Percentiles rank a stretch among this genome's conserved stretches.
Evolutionary conservation across 2,797 vertebrate species (phyloP).

Genomic region (Neosilurus mollespiculum): DNA sequence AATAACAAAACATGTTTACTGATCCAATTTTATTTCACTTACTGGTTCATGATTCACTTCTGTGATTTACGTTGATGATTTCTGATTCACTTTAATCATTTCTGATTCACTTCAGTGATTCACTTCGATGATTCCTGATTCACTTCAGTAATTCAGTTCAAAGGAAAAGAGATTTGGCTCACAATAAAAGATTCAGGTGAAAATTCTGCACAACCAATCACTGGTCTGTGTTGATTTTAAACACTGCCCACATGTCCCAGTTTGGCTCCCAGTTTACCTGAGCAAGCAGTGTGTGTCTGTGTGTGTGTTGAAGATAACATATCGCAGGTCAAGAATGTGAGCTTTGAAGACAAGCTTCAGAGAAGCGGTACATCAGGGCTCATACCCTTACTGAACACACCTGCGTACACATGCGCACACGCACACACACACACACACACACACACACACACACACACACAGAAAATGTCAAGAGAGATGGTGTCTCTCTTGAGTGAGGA

Average conservation of each 20-base stretch:
- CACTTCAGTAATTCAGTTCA: background rate
- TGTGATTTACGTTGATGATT: background rate
- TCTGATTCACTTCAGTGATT: background rate
- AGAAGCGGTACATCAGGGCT: constrained; percentile 14
- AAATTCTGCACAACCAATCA: background rate
- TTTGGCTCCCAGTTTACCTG: background rate
- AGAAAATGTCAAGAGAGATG: background rate
- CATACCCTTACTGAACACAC: constrained; percentile 13
- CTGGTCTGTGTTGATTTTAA: too few species aligned
- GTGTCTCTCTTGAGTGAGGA: too few species aligned
- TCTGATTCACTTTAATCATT: background rate
- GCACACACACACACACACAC: background rate
- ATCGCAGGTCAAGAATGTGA: constrained; percentile 20
- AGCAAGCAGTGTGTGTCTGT: background rate
- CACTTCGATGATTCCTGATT: background rate
- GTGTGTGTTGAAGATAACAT: constrained; percentile 35
- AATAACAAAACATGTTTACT: too few species aligned
- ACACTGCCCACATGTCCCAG: background rate
- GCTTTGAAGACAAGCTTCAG: constrained; percentile 34
- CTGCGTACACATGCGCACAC: background rate
- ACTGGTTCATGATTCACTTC: background rate
- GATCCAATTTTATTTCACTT: too few species aligned
- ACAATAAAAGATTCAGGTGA: background rate
- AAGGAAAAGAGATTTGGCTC: background rate
- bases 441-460: background rate